Evolutionary conservation across 1,140 invertebrate genomes (phyloP), one percentile per base, ranked within the genome.

Genomic region (Heliothis virescens): DNA sequence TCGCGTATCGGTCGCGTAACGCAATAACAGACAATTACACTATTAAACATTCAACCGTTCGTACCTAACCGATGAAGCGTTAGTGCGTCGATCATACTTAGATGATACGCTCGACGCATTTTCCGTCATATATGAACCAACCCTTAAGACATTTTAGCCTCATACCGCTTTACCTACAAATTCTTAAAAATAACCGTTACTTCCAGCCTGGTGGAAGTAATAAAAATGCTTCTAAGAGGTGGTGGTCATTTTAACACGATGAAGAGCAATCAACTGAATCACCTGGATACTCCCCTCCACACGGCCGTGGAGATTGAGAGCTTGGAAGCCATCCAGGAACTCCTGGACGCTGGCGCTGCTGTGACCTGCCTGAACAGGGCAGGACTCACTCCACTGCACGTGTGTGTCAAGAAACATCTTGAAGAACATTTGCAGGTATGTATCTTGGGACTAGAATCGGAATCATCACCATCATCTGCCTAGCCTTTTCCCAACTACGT

Each of bases 381-480:
- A 57, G 95, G 96, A 7, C 88, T 95, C 53, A 96, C 96, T 3
- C 96, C 96, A 9, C 82, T 97, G 47, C 96, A 97, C 90, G 89
- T 96, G 59, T 96, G 95, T 52, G 95, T 96, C 1, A 88, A 90
- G 47, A 91, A 89, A 26, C 69, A 94, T 52, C 87, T 95, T 15
- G 90, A 95, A 48, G 92, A 95, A 59, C 82, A 90, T 47, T 85
- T 95, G 5, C 92, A 92, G 82, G 93, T 93, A 85, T 50, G 62
- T 76, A 50, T 47, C 5, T 34, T 34, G 7, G 34, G 34, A 34
- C 34, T 34, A 34, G 3, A 34, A 3, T 34, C n/a, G n/a, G n/a
- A n/a, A n/a, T n/a, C n/a, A n/a, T n/a, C 4, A 34, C 4, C 29
- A 34, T 34, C 29, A 34, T 34, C 29, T 4, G 1, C 29, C 29